phyloP scores from a whole-genome alignment of 2,113 vertebrate genomes.

The Chlorodrepanis virens region DNA sequence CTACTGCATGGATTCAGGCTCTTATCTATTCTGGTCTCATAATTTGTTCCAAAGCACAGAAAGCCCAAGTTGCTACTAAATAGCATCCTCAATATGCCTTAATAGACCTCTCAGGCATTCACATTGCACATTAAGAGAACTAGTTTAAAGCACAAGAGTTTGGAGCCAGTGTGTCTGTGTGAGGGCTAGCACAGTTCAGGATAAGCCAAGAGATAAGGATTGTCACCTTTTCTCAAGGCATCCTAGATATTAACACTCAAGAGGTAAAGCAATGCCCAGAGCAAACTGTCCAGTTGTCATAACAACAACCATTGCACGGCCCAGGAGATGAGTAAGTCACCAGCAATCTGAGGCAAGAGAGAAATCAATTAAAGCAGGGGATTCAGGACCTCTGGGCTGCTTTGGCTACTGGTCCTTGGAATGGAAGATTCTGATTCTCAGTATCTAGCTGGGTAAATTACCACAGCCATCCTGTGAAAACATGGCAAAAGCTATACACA shows the following conservation, averaged over 20 bases:
- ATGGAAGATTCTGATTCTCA: not conserved
- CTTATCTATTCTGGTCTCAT: not conserved
- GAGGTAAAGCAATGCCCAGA: not conserved
- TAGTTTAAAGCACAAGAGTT: not conserved
- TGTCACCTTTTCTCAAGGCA: not conserved
- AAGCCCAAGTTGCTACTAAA: not conserved
- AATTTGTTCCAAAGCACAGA: not conserved
- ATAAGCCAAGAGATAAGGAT: not conserved
- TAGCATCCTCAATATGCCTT: not conserved
- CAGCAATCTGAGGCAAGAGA: not conserved
- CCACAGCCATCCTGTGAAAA: not conserved
- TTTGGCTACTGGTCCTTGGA: not conserved
- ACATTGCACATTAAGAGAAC: accelerated
- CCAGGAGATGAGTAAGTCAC: not conserved
- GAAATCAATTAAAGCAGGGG: not conserved
- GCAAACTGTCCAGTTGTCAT: not conserved
- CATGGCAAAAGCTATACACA: not conserved
- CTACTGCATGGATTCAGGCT: not conserved
- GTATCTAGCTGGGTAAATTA: not conserved
- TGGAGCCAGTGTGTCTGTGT: not conserved
- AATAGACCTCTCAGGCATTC: not conserved
- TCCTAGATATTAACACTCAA: not conserved
- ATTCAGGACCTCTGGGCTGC: not conserved
- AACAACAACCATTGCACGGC: not conserved
- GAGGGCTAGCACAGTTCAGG: not conserved